Evolutionary conservation across 2,797 vertebrate species (phyloP).

Genomic region (Eleutherodactylus coqui): DNA sequence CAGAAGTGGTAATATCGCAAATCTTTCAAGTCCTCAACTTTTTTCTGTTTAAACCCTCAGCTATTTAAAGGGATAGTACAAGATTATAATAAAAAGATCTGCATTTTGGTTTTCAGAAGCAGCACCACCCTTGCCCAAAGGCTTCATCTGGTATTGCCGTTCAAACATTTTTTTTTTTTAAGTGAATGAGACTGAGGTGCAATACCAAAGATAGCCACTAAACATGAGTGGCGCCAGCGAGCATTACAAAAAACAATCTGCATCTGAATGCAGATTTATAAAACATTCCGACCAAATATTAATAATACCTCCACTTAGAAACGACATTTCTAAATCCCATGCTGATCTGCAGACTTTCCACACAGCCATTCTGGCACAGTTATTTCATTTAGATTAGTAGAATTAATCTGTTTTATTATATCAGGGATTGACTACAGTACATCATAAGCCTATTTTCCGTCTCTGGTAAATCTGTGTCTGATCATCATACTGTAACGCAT

Average conservation of each 20-base stretch:
- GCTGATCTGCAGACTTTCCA: background rate
- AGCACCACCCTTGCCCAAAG: background rate
- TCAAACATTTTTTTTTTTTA: too few species aligned
- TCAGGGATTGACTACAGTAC: slow-evolving; percentile 16
- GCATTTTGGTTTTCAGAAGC: too few species aligned
- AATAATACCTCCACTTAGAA: slow-evolving; percentile 1
- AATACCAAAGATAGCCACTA: background rate
- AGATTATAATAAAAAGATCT: background rate
- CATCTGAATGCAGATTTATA: background rate
- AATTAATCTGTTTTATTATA: slow-evolving; percentile 21
- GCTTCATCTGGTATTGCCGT: background rate
- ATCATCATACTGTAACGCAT: slow-evolving; percentile 31
- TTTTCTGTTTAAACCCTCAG: background rate
- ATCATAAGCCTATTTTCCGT: slow-evolving; percentile 20
- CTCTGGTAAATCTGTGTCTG: slow-evolving; percentile 11
- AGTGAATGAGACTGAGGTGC: background rate
- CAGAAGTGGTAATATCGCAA: background rate
- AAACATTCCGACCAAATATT: background rate
- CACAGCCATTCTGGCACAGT: background rate
- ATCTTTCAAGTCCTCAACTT: background rate
- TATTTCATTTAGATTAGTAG: slow-evolving; percentile 26
- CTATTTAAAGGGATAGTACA: background rate
- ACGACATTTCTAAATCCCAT: background rate
- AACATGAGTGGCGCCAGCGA: background rate
- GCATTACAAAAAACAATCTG: background rate